Evolutionary conservation across 2,888 invertebrate species (phyloP).

Genomic region (Creontiades dilutus): DNA sequence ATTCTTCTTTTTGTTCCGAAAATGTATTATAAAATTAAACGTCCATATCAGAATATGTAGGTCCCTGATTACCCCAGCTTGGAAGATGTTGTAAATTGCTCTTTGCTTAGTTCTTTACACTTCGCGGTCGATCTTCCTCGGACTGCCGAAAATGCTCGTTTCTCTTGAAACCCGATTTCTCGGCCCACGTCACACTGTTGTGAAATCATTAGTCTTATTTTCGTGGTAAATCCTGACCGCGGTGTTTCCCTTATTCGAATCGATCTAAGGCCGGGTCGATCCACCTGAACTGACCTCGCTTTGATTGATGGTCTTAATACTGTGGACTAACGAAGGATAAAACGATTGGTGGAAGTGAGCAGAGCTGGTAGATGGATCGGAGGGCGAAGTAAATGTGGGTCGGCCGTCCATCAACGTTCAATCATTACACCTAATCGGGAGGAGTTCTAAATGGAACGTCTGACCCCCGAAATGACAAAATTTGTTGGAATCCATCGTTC

Average conservation of each 20-base stretch:
- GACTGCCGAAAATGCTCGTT: too few relatives aligned
- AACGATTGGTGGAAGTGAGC: background rate
- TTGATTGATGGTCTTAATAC: conserved; percentile 47
- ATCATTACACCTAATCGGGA: background rate
- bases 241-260: background rate
- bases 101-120: too few relatives aligned
- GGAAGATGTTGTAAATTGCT: too few relatives aligned
- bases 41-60: too few relatives aligned
- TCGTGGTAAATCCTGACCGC: background rate
- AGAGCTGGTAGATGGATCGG: too few relatives aligned
- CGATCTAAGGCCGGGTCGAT: background rate
- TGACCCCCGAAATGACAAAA: too few relatives aligned
- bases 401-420: background rate
- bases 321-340: background rate
- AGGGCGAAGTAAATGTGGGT: background rate
- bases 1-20: too few relatives aligned
- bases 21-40: too few relatives aligned
- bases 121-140: too few relatives aligned
- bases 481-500: too few relatives aligned
- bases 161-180: too few relatives aligned
- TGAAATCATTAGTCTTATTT: background rate
- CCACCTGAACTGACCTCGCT: conserved; percentile 52
- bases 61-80: too few relatives aligned
- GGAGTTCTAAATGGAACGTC: background rate
- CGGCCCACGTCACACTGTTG: background rate